Base-by-base conservation (phyloP, 2,113 vertebrate genomes). In the Cyanoderma ruficeps region DNA sequence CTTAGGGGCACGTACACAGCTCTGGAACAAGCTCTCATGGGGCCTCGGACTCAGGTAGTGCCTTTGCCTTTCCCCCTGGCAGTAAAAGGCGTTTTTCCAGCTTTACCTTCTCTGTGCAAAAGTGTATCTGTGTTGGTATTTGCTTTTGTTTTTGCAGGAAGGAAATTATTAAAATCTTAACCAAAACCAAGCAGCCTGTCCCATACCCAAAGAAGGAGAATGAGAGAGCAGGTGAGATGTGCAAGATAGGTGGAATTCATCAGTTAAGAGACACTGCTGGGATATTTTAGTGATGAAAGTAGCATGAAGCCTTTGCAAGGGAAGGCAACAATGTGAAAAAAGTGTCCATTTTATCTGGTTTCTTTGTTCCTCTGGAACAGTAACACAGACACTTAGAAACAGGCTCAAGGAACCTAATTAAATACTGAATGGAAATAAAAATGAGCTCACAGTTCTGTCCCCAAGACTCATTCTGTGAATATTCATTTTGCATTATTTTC, bases 401-500 rank as follows among this genome's bases (percentile, higher is more conserved):
- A 96, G 80, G 89, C 42, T 95, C 56, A 85, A 91, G 96, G 94
- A 95, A 84, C 56, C 60, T 96, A 95, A 79, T 87, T 96, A 92
- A 74, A 84, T 76, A 6, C 63, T 93, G 93, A 97, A 97, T 96
- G 90, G 90, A 93, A 97, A 96, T 96, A 71, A 96, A 97, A 97
- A 96, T 96, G 93, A 96, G 92, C 97, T 95, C 93, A 94, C 87
- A 19, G 89, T 96, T 96, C 91, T 95, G 87, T 97, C 97, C 71
- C 60, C 6, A 4, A 95, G 91, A 80, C 90, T 83, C 92, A 93
- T 89, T 95, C 81, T 10, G 56, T 95, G 87, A 82, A 74, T 97
- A 91, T 95, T 97, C 91, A 93, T 75, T 97, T 96, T 90, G 89
- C 95, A 84, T 92, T 88, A 94, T 95, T 98, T 97, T 97, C 93